Conservation (phyloP, 2,888 invertebrate species). For the Pollenia griseotomentosa region DNA sequence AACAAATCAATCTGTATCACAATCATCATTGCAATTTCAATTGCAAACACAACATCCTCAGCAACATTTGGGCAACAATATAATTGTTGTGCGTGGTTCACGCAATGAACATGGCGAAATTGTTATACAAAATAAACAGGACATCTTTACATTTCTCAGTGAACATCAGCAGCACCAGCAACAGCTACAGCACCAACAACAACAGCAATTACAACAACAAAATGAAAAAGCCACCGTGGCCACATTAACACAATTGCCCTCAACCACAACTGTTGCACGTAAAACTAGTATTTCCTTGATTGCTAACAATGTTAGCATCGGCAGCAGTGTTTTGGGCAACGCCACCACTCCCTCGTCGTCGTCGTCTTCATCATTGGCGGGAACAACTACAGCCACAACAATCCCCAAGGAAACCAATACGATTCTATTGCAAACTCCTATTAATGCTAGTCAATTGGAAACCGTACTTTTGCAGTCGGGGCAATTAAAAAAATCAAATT, state of each 20-base stretch:
- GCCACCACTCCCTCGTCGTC: neutral
- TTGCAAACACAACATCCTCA: conserved; percentile 77
- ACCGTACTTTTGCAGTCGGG: conserved; percentile 80
- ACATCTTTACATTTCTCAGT: conserved; percentile 83
- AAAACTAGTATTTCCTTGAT: conserved; percentile 79
- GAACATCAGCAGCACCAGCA: conserved; percentile 79
- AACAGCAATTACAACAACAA: conserved; percentile 76
- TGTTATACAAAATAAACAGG: conserved; percentile 84
- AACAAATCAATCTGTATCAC: conserved; percentile 71
- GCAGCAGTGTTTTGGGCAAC: conserved; percentile 35
- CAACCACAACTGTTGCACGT: conserved; percentile 81
- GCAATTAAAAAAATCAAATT: conserved; percentile 76
- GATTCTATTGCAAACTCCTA: conserved; percentile 83
- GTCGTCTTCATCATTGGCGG: conserved; percentile 39
- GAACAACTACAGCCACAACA: conserved; percentile 62
- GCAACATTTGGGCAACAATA: conserved; percentile 80
- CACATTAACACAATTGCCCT: conserved; percentile 81
- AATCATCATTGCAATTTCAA: conserved; percentile 74
- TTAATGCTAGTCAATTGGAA: conserved; percentile 83
- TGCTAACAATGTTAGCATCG: conserved; percentile 72
- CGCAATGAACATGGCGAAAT: conserved; percentile 84
- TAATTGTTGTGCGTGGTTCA: conserved; percentile 84
- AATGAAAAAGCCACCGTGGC: conserved; percentile 78
- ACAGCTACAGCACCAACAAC: conserved; percentile 75
- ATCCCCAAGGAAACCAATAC: conserved; percentile 78